These are phyloP conservation scores for Eutolmus rufibarbis DNA, from an alignment of 2,888 invertebrate genomes.

Conservation along the genomic window DNA sequence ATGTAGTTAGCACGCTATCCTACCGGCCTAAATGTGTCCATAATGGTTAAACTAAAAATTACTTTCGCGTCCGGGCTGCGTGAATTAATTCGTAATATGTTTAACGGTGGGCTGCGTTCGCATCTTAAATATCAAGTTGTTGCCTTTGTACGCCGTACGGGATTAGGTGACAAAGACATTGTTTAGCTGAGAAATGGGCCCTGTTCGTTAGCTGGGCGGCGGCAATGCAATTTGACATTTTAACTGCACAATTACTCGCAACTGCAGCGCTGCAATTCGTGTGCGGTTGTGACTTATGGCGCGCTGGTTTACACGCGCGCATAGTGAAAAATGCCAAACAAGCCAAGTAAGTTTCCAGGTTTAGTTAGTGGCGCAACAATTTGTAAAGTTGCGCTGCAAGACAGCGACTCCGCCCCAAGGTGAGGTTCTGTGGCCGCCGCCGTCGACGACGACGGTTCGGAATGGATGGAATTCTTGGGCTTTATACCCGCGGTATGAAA, in stretches of 20 bases:
- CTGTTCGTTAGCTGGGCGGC: not conserved
- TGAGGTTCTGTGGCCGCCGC: not conserved
- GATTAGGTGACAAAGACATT: not conserved
- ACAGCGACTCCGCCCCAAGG: not conserved
- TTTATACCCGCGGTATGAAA: not conserved
- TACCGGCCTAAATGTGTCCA: not conserved
- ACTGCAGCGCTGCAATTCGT: not conserved
- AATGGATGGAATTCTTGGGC: not conserved
- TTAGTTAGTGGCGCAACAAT: not conserved
- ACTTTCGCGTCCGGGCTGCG: not conserved
- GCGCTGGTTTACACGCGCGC: not conserved
- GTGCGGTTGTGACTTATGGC: not conserved
- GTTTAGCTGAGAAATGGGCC: not conserved
- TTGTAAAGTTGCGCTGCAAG: not conserved
- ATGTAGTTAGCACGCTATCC: too few species aligned
- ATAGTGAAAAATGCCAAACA: not conserved
- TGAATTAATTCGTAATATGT: not conserved
- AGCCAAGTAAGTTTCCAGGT: not conserved
- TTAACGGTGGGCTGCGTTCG: not conserved
- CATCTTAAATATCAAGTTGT: not conserved
- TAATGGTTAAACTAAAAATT: not conserved
- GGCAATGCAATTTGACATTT: slow-evolving; percentile 13
- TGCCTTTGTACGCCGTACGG: not conserved
- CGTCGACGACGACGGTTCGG: not conserved
- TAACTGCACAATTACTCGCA: slow-evolving; percentile 8